Evolutionary conservation across 2,888 invertebrate species (phyloP), one percentile per base, ranked within the genome.

Genomic region (Rugalucina vietnamica): DNA sequence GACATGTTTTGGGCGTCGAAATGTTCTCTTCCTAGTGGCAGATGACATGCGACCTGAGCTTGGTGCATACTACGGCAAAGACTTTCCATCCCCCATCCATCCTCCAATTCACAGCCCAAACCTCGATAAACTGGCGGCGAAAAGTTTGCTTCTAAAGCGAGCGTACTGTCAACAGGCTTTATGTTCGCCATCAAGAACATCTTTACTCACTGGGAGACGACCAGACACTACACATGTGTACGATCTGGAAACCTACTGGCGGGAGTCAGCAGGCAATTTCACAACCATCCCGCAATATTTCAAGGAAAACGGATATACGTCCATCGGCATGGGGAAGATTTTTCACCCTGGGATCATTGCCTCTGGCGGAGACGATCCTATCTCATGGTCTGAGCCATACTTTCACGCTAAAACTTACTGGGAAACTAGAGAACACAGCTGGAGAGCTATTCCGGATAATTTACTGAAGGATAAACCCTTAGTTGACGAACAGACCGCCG

Each of bases 401-500:
- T 85, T 77, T 75, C 82, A 60, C 57, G 76, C 70, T 69, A 76
- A 72, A 77, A 36, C 36, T 27, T 78, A 18, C 65, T 79, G 14
- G 18, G 32, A 0, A 85, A 85, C 12, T 79, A 71, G n/a, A 82
- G 76, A 43, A 21, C 14, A n/a, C 21, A 54, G 54, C 21, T 54
- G 54, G 54, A 24, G 77, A 84, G 4, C 50, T 78, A 81, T 88
- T 27, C 72, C 79, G 4, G 82, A 82, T 14, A 43, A 21, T 18
- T 60, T 60, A 14, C 60, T 73, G 3, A 39, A 60, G 29, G 96
- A 95, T 70, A 95, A 96, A 85, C 97, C 97, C 0, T 95, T 98
- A 81, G 98, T 98, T 0, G 98, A 98, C 93, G 95, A 98, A 76
- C 96, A 98, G 94, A 96, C 96, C 4, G 93, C 97, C 5, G 93